Base-by-base conservation (phyloP, 2,797 vertebrate species). In the Aphelocoma californica region DNA sequence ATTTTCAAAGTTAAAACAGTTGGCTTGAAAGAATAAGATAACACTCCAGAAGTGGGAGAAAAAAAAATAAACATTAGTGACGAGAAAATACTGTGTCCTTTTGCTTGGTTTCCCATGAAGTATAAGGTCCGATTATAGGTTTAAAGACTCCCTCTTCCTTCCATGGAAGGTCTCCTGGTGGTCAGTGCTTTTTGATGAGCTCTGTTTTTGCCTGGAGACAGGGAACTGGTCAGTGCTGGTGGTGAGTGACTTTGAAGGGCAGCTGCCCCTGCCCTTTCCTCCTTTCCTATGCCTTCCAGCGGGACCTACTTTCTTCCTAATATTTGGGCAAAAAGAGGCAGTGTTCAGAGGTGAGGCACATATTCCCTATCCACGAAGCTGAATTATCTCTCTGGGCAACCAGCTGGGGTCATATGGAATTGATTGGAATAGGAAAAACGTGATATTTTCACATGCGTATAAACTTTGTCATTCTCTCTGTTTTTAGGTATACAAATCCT, bases 351-450 rank as follows among this genome's bases (percentile, higher is more conserved):
- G 45, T 81, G 60, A 77, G 18, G 44, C 24, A 60, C 60, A 13
- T 0, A 0, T 45, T 81, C n/a, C n/a, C 24, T 50, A 1, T 34
- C 50, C 0, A 1, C 9, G 54, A 65, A 38, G 14, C 9, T 51
- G 71, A 54, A 42, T 60, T 72, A 6, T 77, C 38, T 81, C 21
- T 69, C 26, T 73, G 42, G 29, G 25, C 2, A 7, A 48, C 42
- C 58, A 60, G 23, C 14, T 25, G 31, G 25, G 36, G 7, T 70
- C 21, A 57, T 2, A 7, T 18, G 2, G 4, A 51, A 53, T 48
- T 48, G 32, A 44, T 40, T 14, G 29, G 38, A 57, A 71, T 42
- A 32, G 60, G 18, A 86, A 66, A 71, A 70, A 51, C 25, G 18
- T 8, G 16, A 2, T 38, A 58, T 82, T 66, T 75, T 71, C 58